phyloP scores from a whole-genome alignment of 2,797 vertebrate species.

The Clarias pachynema region DNA sequence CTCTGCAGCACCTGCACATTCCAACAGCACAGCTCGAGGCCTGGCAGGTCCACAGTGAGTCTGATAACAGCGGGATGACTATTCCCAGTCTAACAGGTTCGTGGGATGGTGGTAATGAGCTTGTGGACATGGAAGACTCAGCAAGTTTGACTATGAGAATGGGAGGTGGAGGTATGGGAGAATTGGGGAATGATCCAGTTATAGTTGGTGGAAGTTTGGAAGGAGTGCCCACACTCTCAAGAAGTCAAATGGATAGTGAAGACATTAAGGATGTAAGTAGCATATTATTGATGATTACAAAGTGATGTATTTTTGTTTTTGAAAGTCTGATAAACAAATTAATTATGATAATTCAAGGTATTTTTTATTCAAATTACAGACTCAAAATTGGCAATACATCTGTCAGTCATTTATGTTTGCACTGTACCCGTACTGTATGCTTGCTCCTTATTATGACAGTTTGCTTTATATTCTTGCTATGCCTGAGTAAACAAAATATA shows the following conservation, averaged over 20 bases:
- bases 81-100: constrained; percentile 66
- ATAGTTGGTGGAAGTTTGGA: constrained; percentile 27
- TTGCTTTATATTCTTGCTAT: not conserved
- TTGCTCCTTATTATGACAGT: not conserved
- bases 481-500: not conserved
- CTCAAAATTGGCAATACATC: not conserved
- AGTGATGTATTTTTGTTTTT: not conserved
- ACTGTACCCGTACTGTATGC: not conserved
- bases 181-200: constrained; percentile 23
- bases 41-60: constrained; percentile 88
- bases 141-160: constrained; percentile 68
- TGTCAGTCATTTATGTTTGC: not conserved
- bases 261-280: constrained; percentile 82
- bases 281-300: not conserved
- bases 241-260: constrained; percentile 67
- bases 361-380: not conserved
- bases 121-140: constrained; percentile 68
- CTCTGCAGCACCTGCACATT: constrained; percentile 83
- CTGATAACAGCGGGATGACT: constrained; percentile 73
- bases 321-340: not conserved
- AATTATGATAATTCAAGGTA: not conserved
- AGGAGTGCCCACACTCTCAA: constrained; percentile 11
- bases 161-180: constrained; percentile 51
- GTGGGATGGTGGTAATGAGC: constrained; percentile 68
- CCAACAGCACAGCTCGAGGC: constrained; percentile 83